Evolutionary conservation across 2,888 invertebrate genomes (phyloP), one percentile per base, ranked within the genome.

Genomic region (Microchrysa polita): DNA sequence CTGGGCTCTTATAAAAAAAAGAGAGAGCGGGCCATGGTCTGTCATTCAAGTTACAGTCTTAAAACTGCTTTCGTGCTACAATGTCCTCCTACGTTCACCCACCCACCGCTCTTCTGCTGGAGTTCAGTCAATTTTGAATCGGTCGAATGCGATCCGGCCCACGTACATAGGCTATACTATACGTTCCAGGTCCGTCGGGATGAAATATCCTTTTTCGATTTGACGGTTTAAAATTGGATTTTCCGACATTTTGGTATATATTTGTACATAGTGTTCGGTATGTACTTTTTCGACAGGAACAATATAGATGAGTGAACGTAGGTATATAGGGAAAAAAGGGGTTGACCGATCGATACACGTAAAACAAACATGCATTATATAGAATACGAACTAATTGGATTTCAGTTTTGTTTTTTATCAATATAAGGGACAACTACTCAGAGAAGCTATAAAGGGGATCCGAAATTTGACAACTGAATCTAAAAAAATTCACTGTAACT

Each of bases 191-290:
- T 73, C 65, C 52, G 14, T 18, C n/a, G 61, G 69, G 72, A 71
- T 44, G 40, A 73, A 63, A 67, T 48, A 42, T 61, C 44, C 61
- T 69, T 75, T 75, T 74, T 76, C 61, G 74, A 76, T 74, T 74
- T 74, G 74, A 73, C 65, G 65, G 63, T 74, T 76, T 76, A 74
- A 74, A 76, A 76, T 76, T 76, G 75, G 75, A 76, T 76, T 76
- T 75, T 59, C 60, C 22, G 42, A 55, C 69, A 69, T 69, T 73
- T 69, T 63, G 57, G 18, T 69, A 22, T 57, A 60, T 16, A 18
- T n/a, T n/a, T n/a, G n/a, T n/a, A n/a, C n/a, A n/a, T 14, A 23
- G 55, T 34, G 27, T 34, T n/a, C n/a, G 27, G 27, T 34, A 34
- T 34, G 27, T 34, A 34, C 27, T 5, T 34, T n/a, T 34, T 34